Evolutionary conservation across 2,888 invertebrate genomes (phyloP), one percentile per base, ranked within the genome.

Genomic region (Periphyllus acericola): DNA sequence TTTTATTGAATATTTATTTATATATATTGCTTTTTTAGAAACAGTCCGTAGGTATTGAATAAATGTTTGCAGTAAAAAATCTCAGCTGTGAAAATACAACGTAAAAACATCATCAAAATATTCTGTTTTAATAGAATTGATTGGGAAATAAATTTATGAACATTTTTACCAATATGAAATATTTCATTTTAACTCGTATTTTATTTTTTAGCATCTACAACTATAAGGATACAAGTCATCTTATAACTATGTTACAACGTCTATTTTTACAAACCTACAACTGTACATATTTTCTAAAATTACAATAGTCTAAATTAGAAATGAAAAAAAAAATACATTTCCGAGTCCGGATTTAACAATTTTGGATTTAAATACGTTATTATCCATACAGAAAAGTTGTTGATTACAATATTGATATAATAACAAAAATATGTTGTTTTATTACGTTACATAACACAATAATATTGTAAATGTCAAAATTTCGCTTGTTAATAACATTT

Each of bases 401-500:
- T 84, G 75, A 84, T 84, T 66, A 76, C 25, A 66, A 84, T 40
- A 84, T 68, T 81, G 60, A 87, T 81, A 87, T 80, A 46, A 87
- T 81, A 87, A 87, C 74, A 81, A 81, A 80, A 87, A 74, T 81
- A 87, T n/a, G 71, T 80, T 81, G 87, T 87, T 81, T 84, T 84
- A 83, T 71, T 71, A 71, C 68, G 34, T 71, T 40, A 55, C 46
- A 46, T 72, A 80, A 87, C 34, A 74, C 71, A 75, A 87, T 81
- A 81, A 81, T 81, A 81, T 75, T 46, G 80, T 87, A 74, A 80
- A 81, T 81, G 87, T 87, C 87, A 87, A 87, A 87, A 80, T 81
- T 79, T 87, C 40, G 74, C 60, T 74, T 81, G 80, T 80, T 87
- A 87, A 87, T 87, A 87, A 87, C 80, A 81, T 87, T 87, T 87